These are phyloP conservation scores for Portunus trituberculatus DNA, from an alignment of 1,140 invertebrate genomes.

Conservation along the genomic window DNA sequence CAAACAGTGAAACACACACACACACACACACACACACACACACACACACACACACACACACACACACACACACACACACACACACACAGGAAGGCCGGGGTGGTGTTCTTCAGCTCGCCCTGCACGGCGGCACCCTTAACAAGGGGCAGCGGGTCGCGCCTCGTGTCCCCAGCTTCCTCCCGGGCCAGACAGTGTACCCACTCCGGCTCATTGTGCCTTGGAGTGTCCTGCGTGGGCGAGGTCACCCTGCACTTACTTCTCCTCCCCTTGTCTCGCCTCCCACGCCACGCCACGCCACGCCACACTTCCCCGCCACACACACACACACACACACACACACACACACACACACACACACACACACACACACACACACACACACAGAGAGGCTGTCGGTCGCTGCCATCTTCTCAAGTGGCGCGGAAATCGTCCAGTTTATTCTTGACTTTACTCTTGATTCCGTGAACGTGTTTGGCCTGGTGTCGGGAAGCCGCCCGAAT, in stretches of 20 bases:
- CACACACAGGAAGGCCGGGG: not conserved
- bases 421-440: not conserved
- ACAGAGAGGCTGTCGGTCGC: not conserved
- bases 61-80: not conserved
- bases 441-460: not conserved
- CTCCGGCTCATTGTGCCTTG: not conserved
- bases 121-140: not conserved
- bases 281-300: not conserved
- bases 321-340: no score
- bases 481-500: not conserved
- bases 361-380: no score
- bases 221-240: not conserved
- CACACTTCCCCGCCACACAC: no score
- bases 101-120: not conserved
- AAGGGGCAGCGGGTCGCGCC: not conserved
- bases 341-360: no score
- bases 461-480: not conserved
- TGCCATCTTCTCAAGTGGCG: not conserved
- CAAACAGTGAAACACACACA: no score
- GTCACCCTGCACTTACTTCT: not conserved
- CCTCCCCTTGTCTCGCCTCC: not conserved
- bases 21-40: no score
- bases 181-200: not conserved
- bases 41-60: no score
- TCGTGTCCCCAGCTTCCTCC: slow-evolving; percentile 7